These are phyloP conservation scores for Eulimnadia texana DNA, from an alignment of 1,140 invertebrate species.

Conservation along the genomic window DNA sequence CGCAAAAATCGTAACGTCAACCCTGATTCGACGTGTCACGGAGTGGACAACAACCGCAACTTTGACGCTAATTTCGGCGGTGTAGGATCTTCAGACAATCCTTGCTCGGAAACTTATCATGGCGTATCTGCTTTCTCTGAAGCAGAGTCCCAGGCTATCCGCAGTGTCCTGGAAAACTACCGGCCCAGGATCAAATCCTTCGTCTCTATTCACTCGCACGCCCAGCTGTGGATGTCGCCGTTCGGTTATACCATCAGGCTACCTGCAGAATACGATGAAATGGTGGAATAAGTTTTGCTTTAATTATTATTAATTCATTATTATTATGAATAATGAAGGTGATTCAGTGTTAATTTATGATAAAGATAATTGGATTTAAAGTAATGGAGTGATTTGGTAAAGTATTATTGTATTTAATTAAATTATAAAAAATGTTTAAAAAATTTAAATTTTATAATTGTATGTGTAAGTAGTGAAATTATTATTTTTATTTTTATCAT, in stretches of 20 bases:
- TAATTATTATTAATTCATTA: neutral
- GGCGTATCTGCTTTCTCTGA: conserved; percentile 50
- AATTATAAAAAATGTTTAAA: too few species aligned
- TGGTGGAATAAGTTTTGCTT: conserved; percentile 21
- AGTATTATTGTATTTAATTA: too few species aligned
- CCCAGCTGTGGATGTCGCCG: conserved; percentile 12
- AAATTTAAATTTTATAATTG: too few species aligned
- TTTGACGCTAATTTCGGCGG: conserved; percentile 35
- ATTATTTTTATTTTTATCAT: too few species aligned
- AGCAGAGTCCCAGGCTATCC: conserved; percentile 38
- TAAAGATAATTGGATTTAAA: too few species aligned
- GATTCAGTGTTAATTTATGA: too few species aligned
- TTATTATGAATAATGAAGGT: neutral
- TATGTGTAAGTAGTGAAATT: too few species aligned
- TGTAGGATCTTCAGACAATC: conserved; percentile 30
- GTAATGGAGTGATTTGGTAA: too few species aligned
- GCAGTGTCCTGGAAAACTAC: conserved; percentile 30
- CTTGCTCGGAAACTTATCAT: conserved; percentile 31
- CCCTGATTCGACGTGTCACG: neutral
- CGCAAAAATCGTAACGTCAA: conserved; percentile 10
- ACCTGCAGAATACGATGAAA: conserved; percentile 25
- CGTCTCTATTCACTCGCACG: conserved; percentile 35
- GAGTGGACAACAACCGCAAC: conserved; percentile 10
- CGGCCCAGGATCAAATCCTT: conserved; percentile 34
- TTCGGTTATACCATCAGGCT: conserved; percentile 47